Conservation (phyloP, 2,797 vertebrate species). For the Eulemur coronatus region DNA sequence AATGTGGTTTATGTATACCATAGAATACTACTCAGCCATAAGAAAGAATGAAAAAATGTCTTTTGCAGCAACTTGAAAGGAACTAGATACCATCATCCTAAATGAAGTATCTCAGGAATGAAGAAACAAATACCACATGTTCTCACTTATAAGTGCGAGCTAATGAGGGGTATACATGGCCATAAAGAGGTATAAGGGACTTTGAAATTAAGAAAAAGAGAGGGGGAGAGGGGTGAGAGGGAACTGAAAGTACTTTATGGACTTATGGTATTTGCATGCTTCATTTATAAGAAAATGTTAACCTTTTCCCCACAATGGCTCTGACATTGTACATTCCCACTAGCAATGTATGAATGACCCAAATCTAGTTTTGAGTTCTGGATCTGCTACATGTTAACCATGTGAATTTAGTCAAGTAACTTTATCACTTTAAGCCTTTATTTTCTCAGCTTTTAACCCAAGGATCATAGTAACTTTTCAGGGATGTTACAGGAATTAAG, state of each 20-base stretch:
- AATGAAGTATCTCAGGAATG: no score
- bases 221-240: no score
- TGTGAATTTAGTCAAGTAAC: background rate
- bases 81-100: no score
- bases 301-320: background rate
- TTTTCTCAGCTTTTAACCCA: constrained; percentile 31
- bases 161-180: no score
- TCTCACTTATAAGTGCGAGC: no score
- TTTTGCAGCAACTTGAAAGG: no score
- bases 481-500: background rate
- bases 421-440: constrained; percentile 14
- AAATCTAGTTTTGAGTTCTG: background rate
- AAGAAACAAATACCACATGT: no score
- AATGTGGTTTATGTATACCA: no score
- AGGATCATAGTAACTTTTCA: background rate
- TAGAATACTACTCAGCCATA: no score
- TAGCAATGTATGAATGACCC: background rate
- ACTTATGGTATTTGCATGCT: background rate
- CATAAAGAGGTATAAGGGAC: no score
- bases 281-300: background rate
- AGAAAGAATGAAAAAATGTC: no score
- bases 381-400: background rate
- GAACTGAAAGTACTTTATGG: background rate
- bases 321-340: background rate
- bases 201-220: no score